A percentile compares a stretch with the other conserved stretches of the same genome.
Evolutionary conservation across 2,888 invertebrate genomes (phyloP).

Genomic region (Eledona agricola): DNA sequence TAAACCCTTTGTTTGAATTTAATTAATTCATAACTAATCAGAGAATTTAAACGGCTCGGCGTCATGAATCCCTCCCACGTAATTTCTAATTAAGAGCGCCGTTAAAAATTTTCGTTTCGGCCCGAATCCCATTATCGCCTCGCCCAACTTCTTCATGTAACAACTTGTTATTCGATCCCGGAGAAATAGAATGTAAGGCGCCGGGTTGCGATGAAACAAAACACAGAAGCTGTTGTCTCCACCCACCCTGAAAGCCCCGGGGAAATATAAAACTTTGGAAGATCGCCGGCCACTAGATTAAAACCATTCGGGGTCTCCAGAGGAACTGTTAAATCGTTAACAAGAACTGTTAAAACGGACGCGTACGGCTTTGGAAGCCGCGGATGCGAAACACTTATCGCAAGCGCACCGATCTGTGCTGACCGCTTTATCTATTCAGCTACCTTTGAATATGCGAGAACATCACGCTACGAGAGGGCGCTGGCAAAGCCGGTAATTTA

Average conservation of each 20-base stretch:
- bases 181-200: slow-evolving; percentile 35
- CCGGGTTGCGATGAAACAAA: slow-evolving; percentile 32
- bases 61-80: slow-evolving; percentile 24
- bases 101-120: slow-evolving; percentile 25
- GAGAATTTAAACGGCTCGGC: slow-evolving; percentile 28
- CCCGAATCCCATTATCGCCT: slow-evolving; percentile 34
- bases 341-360: slow-evolving; percentile 46
- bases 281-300: slow-evolving; percentile 56
- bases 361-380: no score
- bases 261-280: slow-evolving; percentile 57
- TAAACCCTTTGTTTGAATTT: slow-evolving; percentile 34
- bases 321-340: slow-evolving; percentile 53
- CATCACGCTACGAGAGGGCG: no score
- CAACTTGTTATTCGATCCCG: slow-evolving; percentile 40
- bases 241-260: slow-evolving; percentile 45
- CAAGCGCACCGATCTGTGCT: no score
- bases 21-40: slow-evolving; percentile 38
- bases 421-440: no score
- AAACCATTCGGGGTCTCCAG: slow-evolving; percentile 50
- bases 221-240: slow-evolving; percentile 41
- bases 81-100: no score
- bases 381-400: no score
- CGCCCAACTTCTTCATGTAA: slow-evolving; percentile 36
- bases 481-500: no score
- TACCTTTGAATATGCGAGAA: no score